Evolutionary conservation across 1,140 invertebrate genomes (phyloP), one percentile per base, ranked within the genome.

Genomic region (Heterodera schachtii): DNA sequence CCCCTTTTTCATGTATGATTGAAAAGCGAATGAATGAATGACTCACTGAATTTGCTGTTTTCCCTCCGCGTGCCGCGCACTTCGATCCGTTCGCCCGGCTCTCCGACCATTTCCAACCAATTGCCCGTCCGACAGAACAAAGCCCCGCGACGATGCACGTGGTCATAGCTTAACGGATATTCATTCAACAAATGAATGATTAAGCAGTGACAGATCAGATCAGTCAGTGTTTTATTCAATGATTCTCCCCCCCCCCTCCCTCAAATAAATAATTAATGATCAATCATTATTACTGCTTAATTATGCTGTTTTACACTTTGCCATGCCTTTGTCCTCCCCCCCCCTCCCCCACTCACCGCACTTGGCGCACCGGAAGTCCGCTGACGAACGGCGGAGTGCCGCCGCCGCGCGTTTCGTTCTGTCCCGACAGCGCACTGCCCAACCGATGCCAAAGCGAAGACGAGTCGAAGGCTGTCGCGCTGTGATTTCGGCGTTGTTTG

Each of bases 51-150:
- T 80, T 57, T 66, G 46, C 81, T 85, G 11, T 64, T 84, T 47
- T 84, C 82, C 21, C 46, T 75, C 46, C 41, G 75, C 13, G 84
- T 84, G 41, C 83, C 83, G n/a, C 73, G 70, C 19, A 84, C 73
- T 84, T 75, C 76, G 60, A 80, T 76, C 49, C 67, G 64, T 44
- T 84, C 69, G 46, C 47, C 69, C 67, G 31, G 47, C 73, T 83
- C 75, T 47, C 47, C 75, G 43, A 66, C 31, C 9, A 86, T 75
- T 60, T 86, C 85, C 31, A 86, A 31, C 85, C 85, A 86, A 11
- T 60, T 82, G 16, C 85, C 85, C 9, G 85, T 83, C 44, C 86
- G 80, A 73, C 85, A 86, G 71, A 82, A 86, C 11, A 86, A 60
- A 41, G 85, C 85, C 1, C 85, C 85, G 52, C 84, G 73, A 46